These are phyloP conservation scores for Leucophenga maculata DNA, from an alignment of 2,888 invertebrate genomes.

Conservation along the genomic window DNA sequence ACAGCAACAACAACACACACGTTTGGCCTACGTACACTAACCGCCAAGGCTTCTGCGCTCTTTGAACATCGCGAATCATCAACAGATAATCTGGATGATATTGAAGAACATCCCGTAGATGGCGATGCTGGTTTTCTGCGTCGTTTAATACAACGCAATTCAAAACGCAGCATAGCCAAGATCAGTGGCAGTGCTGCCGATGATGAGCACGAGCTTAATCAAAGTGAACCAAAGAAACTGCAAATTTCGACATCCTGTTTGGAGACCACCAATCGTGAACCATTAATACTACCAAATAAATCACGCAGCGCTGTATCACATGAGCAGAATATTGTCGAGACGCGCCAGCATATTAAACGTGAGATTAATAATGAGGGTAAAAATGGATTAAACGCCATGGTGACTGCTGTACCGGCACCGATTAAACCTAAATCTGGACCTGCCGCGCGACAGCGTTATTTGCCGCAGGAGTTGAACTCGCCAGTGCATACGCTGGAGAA, in stretches of 20 bases:
- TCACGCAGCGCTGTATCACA: slow-evolving; percentile 55
- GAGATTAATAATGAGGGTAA: slow-evolving; percentile 74
- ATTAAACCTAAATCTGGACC: slow-evolving; percentile 73
- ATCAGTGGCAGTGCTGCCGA: slow-evolving; percentile 56
- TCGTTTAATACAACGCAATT: slow-evolving; percentile 79
- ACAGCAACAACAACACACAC: slow-evolving; percentile 28
- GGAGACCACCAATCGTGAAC: slow-evolving; percentile 46
- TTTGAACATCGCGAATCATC: slow-evolving; percentile 56
- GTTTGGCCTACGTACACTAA: slow-evolving; percentile 54
- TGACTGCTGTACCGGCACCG: slow-evolving; percentile 38
- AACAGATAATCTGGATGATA: slow-evolving; percentile 59
- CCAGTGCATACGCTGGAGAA: slow-evolving; percentile 46
- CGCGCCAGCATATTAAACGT: slow-evolving; percentile 71
- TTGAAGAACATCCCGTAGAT: too few species aligned
- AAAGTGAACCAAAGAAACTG: slow-evolving; percentile 62
- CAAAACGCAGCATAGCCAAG: slow-evolving; percentile 80
- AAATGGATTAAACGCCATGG: slow-evolving; percentile 70
- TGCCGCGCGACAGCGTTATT: slow-evolving; percentile 75
- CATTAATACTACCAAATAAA: slow-evolving; percentile 44
- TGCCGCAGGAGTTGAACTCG: slow-evolving; percentile 74
- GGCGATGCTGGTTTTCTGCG: slow-evolving; percentile 77
- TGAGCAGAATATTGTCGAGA: slow-evolving; percentile 64
- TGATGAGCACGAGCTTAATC: slow-evolving; percentile 60
- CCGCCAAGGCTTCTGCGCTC: slow-evolving; percentile 52
- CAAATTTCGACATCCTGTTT: slow-evolving; percentile 57